Evolutionary conservation across 2,797 vertebrate genomes (phyloP).

Genomic region (Kryptopterus vitreolus): DNA sequence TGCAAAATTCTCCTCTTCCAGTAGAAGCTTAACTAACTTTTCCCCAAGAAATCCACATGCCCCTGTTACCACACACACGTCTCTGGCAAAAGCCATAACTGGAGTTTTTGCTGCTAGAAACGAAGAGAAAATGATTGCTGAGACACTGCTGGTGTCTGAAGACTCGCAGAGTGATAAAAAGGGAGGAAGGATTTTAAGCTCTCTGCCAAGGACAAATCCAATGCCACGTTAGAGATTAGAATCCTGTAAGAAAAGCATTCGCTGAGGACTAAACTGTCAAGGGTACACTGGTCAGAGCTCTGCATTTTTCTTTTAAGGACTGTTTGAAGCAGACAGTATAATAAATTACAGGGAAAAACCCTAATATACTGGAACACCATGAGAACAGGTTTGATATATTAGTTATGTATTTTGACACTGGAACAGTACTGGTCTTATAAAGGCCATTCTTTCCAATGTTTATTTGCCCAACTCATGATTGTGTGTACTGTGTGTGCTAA

Average conservation of each 20-base stretch:
- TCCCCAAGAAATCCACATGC: constrained; percentile 89
- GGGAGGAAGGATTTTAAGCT: constrained; percentile 47
- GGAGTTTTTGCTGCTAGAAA: constrained; percentile 24
- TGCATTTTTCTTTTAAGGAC: neutral
- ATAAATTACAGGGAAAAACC: neutral
- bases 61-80: constrained; percentile 88
- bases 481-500: no score
- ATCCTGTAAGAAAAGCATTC: constrained; percentile 36
- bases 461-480: neutral
- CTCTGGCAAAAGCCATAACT: constrained; percentile 74
- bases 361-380: neutral
- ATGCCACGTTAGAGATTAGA: constrained; percentile 19
- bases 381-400: neutral
- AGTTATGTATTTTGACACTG: neutral
- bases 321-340: neutral
- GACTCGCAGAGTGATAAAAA: constrained; percentile 27
- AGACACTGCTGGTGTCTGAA: constrained; percentile 26
- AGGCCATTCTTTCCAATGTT: neutral
- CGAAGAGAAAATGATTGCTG: neutral
- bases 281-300: constrained; percentile 20
- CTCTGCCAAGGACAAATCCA: constrained; percentile 57
- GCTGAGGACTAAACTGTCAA: constrained; percentile 36
- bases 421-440: neutral
- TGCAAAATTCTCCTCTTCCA: constrained; percentile 78
- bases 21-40: constrained; percentile 78